Base-by-base conservation (phyloP, 2,888 invertebrate species). In the Temnothorax unifasciatus region DNA sequence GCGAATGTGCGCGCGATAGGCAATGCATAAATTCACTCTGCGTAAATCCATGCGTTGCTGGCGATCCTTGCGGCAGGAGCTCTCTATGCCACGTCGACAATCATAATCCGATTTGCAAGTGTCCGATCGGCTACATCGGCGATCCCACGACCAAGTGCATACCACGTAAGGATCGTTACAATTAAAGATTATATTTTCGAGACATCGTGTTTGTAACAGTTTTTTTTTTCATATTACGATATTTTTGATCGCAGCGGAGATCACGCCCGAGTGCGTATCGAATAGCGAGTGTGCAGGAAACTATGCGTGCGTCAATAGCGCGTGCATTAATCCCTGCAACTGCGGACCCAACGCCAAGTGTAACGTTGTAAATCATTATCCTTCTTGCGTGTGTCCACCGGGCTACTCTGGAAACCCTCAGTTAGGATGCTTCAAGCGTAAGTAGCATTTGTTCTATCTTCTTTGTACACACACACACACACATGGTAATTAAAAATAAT, bases 331-430 rank as follows among this genome's bases (percentile, higher is more conserved):
- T 92, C 98, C 98, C 1, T 98, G 98, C 93, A 97, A 97, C 92
- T 98, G 98, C 92, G 98, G 98, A 69, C 95, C 96, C 2, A 97
- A 98, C 92, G 97, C 98, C 6, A 97, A 98, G 90, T 99, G 99
- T 93, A 96, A 96, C 84, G 98, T 98, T 15, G 95, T 96, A 76
- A 97, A 97, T 94, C 98, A 99, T 93, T 97, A 98, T 95, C 98
- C 98, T 21, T 97, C 97, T 21, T 99, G 98, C 94, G 97, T 96
- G 91, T 99, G 98, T 94, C 96, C 96, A 92, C 96, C 97, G 54
- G 98, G 98, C 73, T 98, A 96, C 94, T 97, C 98, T 59, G 98
- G 98, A 92, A 98, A 98, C 95, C 98, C 98, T 29, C 98, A 97
- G 95, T 96, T 96, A 81, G 97, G 97, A 73, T 98, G 98, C 93